Percentiles rank a stretch among this genome's conserved stretches.
phyloP scores from a whole-genome alignment of 2,113 vertebrate species.

The Vimba vimba region DNA sequence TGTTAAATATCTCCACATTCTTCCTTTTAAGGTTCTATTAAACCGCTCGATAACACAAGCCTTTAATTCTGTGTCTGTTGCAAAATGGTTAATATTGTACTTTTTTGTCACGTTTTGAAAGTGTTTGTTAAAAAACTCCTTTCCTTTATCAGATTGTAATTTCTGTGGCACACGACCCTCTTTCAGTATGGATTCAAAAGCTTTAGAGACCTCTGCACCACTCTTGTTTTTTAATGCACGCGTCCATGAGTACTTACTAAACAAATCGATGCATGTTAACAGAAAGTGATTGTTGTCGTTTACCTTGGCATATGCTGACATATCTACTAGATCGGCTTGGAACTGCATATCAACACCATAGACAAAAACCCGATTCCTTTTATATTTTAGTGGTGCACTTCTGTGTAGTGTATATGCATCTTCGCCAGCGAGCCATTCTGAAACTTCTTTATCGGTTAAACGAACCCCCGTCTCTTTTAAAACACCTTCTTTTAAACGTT shows the following conservation, averaged over 20 bases:
- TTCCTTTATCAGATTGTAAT: background rate
- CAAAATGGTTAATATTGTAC: constrained; percentile 12
- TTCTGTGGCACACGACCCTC: background rate
- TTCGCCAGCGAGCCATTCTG: background rate
- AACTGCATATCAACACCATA: background rate
- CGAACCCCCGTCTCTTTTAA: background rate
- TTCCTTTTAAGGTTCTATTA: background rate
- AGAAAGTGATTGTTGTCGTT: background rate
- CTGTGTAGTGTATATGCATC: background rate
- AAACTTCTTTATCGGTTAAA: background rate
- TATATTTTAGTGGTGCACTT: background rate
- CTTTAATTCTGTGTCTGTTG: background rate
- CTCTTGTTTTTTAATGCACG: too few species aligned
- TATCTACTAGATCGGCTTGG: background rate
- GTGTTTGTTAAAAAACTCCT: constrained; percentile 10
- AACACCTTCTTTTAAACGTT: background rate
- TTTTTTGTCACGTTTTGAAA: background rate
- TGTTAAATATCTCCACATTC: background rate
- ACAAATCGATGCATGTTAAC: background rate
- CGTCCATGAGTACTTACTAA: background rate
- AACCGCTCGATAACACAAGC: background rate
- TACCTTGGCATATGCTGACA: background rate
- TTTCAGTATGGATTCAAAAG: constrained; percentile 5
- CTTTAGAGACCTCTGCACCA: background rate
- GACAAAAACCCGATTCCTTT: constrained; percentile 1